Base-by-base conservation (phyloP, 2,113 vertebrate genomes). In the Daboia siamensis region DNA sequence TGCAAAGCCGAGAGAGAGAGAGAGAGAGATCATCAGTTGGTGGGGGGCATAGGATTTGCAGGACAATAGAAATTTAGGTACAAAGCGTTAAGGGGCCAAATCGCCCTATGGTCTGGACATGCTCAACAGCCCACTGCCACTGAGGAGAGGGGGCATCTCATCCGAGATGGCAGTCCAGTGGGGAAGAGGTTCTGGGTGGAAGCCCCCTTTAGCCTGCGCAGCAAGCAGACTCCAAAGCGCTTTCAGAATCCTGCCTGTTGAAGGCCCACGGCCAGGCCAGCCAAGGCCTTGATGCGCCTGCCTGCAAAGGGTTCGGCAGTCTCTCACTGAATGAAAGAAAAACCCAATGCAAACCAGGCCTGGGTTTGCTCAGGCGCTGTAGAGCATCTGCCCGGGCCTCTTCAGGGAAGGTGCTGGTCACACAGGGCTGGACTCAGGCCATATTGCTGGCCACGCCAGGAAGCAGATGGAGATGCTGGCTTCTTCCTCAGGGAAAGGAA, bases 401-500 rank as follows among this genome's bases (percentile, higher is more conserved):
- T 20, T 80, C 74, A 9, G 7, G 7, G 74, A 80, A 44, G 7
- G 74, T 39, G 33, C 74, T 44, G 33, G 74, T 80, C 33, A 80
- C 2, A 9, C 33, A 80, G 33, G 74, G 69, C 69, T 39, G n/a
- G 15, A 21, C 33, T 80, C 2, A 0, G 33, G 52, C 44, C 0
- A 1, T 4, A 1, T 4, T 0, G 17, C 9, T 29, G 46, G 44
- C 74, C 52, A 4, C 0, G 8, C 59, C n/a, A 4, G 46, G 48
- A 48, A 64, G 26, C 26, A 11, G 29, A 44, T 44, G 33, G 74
- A 80, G 74, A 44, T 0, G 1, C 56, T 74, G 54, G 33, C 0
- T 54, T 0, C 94, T 59, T 51, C 54, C 86, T 24, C 89, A 97
- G 96, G 93, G 95, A 2, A 92, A 94, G 61, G 96, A 94, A n/a